These are phyloP conservation scores for Mylabris sibirica DNA, from an alignment of 2,888 invertebrate species.

Conservation along the genomic window DNA sequence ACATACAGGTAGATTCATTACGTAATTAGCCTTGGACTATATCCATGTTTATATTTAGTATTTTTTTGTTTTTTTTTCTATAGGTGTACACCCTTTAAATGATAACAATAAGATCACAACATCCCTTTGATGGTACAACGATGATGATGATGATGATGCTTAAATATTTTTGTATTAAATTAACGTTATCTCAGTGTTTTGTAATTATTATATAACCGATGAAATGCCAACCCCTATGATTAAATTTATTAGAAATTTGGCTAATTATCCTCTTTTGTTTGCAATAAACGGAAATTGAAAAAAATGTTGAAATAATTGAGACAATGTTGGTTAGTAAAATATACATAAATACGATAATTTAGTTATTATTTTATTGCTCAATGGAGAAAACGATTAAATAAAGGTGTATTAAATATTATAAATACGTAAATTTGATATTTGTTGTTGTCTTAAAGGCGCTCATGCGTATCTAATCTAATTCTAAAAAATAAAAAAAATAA, in stretches of 20 bases:
- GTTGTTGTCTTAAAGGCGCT: too few species aligned
- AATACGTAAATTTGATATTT: too few species aligned
- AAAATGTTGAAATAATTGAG: background rate
- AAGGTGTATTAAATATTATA: too few species aligned
- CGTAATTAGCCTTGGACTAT: conserved; percentile 36
- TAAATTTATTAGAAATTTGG: background rate
- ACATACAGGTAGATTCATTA: conserved; percentile 31
- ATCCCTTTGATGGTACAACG: conserved; percentile 30
- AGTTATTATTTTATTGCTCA: background rate
- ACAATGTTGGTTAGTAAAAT: background rate
- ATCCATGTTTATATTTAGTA: background rate
- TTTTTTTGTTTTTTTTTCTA: background rate
- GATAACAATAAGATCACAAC: conserved; percentile 20
- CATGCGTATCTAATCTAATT: too few species aligned
- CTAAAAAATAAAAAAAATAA: too few species aligned
- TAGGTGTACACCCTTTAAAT: background rate
- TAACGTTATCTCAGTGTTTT: conserved; percentile 1
- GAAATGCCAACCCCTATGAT: background rate
- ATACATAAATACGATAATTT: background rate
- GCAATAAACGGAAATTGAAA: background rate
- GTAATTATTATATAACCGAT: conserved; percentile 4
- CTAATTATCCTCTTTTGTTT: conserved; percentile 17
- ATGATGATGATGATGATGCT: conserved; percentile 18
- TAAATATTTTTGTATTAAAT: conserved; percentile 12
- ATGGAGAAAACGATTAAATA: too few species aligned